phyloP scores from a whole-genome alignment of 2,888 invertebrate species.

The Aspidapion aeneum region DNA sequence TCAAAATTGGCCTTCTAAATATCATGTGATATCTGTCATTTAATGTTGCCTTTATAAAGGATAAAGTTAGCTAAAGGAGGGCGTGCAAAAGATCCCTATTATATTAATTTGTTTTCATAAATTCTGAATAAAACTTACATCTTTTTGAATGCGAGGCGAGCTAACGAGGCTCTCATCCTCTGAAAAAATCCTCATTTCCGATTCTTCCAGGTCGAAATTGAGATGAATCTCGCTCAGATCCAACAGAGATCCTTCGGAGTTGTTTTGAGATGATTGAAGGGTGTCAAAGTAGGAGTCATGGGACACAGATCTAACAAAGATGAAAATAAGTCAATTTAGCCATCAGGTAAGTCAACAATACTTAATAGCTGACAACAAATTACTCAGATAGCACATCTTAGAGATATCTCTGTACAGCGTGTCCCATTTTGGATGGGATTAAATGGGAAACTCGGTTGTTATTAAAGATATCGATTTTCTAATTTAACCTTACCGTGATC shows the following conservation, averaged over 20 bases:
- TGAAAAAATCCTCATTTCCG: constrained; percentile 85
- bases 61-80: too few relatives aligned
- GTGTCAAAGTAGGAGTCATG: constrained; percentile 93
- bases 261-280: constrained; percentile 56
- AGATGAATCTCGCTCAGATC: constrained; percentile 83
- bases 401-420: neutral
- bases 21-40: too few relatives aligned
- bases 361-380: neutral
- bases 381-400: neutral
- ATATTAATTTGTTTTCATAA: too few relatives aligned
- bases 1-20: too few relatives aligned
- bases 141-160: constrained; percentile 53
- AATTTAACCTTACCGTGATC: too few relatives aligned
- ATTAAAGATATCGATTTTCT: too few relatives aligned
- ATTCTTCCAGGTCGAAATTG: constrained; percentile 79
- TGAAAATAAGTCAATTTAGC: too few relatives aligned
- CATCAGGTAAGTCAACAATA: constrained; percentile 3
- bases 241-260: constrained; percentile 49
- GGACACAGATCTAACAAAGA: constrained; percentile 65
- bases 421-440: too few relatives aligned
- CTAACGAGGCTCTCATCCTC: constrained; percentile 73
- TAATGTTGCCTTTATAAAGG: too few relatives aligned
- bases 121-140: constrained; percentile 45
- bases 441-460: too few relatives aligned
- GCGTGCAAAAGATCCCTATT: too few relatives aligned